phyloP scores from a whole-genome alignment of 2,113 vertebrate species.

The Python bivittatus region DNA sequence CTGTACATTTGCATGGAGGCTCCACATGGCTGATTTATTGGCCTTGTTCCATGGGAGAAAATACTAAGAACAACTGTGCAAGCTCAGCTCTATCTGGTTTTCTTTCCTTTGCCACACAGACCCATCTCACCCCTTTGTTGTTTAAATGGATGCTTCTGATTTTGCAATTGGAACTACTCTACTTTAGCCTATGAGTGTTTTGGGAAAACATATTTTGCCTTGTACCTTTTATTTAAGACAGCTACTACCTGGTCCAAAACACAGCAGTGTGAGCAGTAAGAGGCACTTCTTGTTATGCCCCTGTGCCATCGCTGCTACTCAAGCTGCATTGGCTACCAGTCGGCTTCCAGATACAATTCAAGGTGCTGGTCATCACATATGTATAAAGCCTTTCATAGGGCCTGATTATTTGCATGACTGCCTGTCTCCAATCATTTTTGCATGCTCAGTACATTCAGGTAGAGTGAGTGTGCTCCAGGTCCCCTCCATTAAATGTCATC shows the following conservation, averaged over 20 bases:
- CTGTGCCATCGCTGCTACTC: not conserved
- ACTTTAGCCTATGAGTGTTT: no score
- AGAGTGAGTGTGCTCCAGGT: not conserved
- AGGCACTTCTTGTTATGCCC: not conserved
- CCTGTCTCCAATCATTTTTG: not conserved
- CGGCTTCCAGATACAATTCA: not conserved
- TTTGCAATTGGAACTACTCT: not conserved
- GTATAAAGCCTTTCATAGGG: not conserved
- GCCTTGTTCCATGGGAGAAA: not conserved
- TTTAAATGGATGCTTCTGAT: not conserved
- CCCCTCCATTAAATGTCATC: not conserved
- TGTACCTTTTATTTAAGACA: not conserved
- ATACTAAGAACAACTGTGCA: not conserved
- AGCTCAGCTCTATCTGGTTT: not conserved
- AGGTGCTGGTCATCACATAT: not conserved
- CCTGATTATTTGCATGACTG: not conserved
- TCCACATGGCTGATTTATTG: not conserved
- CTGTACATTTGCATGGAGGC: not conserved
- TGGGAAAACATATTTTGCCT: not conserved
- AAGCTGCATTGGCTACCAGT: not conserved
- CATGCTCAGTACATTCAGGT: not conserved
- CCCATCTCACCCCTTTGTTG: not conserved
- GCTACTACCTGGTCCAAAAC: not conserved
- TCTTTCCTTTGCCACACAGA: no score
- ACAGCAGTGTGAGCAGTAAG: not conserved